Percentiles rank a stretch among this genome's conserved stretches.
Evolutionary conservation across 2,888 invertebrate genomes (phyloP).

Genomic region (Rhingia rostrata): DNA sequence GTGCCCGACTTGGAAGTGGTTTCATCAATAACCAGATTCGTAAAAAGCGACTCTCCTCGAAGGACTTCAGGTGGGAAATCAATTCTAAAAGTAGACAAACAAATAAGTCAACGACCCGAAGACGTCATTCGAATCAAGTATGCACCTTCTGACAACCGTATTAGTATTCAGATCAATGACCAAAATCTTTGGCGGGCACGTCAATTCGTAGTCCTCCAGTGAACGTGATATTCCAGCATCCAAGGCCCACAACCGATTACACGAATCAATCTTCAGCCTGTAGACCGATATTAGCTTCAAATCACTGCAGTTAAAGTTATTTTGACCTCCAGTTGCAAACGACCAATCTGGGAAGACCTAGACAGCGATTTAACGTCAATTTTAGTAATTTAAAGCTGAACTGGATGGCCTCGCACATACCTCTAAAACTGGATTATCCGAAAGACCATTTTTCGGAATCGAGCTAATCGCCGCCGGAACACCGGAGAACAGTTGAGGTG

Average conservation of each 20-base stretch:
- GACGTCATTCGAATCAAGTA: background rate
- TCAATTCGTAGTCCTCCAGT: constrained; percentile 86
- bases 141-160: constrained; percentile 84
- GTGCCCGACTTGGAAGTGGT: constrained; percentile 85
- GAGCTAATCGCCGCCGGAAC: constrained; percentile 90
- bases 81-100: constrained; percentile 84
- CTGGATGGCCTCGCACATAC: constrained; percentile 79
- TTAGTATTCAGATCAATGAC: constrained; percentile 91
- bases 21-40: constrained; percentile 91
- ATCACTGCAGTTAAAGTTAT: constrained; percentile 89
- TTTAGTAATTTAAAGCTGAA: background rate
- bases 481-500: constrained; percentile 89
- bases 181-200: constrained; percentile 91
- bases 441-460: constrained; percentile 87
- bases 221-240: constrained; percentile 87
- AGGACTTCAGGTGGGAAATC: constrained; percentile 90
- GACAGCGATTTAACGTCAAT: constrained; percentile 1
- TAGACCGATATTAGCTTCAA: constrained; percentile 91
- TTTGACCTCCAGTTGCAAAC: constrained; percentile 88
- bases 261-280: constrained; percentile 89
- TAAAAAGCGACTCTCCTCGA: constrained; percentile 89
- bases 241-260: constrained; percentile 92
- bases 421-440: constrained; percentile 88
- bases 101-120: constrained; percentile 17
- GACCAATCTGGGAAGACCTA: constrained; percentile 91